Conservation (phyloP, 2,113 vertebrate genomes). For the Empidonax alnorum region DNA sequence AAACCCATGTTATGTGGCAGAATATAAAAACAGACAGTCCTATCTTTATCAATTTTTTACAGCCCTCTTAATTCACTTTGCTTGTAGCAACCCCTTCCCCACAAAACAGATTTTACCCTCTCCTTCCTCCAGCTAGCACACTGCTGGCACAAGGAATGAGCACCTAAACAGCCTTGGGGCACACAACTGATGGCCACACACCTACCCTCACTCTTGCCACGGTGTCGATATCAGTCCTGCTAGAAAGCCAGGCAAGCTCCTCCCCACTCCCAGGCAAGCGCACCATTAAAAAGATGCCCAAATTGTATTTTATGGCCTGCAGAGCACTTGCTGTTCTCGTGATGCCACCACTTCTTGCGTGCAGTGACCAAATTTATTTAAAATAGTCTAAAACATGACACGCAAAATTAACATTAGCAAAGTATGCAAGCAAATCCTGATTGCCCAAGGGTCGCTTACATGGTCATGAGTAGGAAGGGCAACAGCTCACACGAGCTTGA, state of each 20-base stretch:
- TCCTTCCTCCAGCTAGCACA: conserved; percentile 6
- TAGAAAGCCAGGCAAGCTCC: not conserved
- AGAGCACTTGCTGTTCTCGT: not conserved
- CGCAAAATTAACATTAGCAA: not conserved
- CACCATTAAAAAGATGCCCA: not conserved
- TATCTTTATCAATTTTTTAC: conserved; percentile 65
- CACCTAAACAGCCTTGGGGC: not conserved
- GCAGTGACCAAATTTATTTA: not conserved
- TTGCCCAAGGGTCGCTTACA: not conserved
- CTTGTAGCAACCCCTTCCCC: conserved; percentile 39
- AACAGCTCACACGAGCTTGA: not conserved
- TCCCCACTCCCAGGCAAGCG: not conserved
- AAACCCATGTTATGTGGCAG: conserved; percentile 65
- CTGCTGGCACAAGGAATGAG: not conserved
- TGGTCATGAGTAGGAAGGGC: not conserved
- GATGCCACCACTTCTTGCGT: not conserved
- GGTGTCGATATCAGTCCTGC: not conserved
- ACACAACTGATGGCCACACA: not conserved
- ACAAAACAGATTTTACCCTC: conserved; percentile 26
- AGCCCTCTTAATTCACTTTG: conserved; percentile 48
- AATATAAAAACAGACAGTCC: conserved; percentile 72
- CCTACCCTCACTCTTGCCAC: not conserved
- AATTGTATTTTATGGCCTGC: not conserved
- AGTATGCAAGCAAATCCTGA: not conserved
- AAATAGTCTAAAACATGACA: not conserved